Percentiles rank a stretch among this genome's conserved stretches.
phyloP scores from a whole-genome alignment of 1,140 invertebrate genomes.

The Cheumatopsyche charites region DNA sequence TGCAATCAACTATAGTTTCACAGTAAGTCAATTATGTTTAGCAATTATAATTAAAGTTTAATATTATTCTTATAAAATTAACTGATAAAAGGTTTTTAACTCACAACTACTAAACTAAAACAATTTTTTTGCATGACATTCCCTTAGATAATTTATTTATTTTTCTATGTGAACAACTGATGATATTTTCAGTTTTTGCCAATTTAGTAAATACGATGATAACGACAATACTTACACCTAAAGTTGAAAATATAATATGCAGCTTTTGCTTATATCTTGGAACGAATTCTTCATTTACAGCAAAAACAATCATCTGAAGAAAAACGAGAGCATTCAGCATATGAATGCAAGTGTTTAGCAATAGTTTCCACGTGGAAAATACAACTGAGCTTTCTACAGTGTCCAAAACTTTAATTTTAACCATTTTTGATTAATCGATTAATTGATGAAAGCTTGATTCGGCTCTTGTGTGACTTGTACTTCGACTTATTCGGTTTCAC shows the following conservation, averaged over 20 bases:
- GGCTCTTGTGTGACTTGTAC: too few species aligned
- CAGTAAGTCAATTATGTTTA: not conserved
- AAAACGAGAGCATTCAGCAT: constrained; percentile 8
- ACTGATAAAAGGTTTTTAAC: too few species aligned
- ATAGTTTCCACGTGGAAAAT: constrained; percentile 1
- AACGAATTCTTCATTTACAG: not conserved
- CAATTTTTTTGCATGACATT: too few species aligned
- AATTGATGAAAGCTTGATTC: not conserved
- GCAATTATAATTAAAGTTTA: not conserved
- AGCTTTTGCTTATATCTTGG: not conserved
- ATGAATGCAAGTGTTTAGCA: constrained; percentile 2
- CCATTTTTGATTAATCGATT: not conserved
- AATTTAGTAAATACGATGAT: too few species aligned
- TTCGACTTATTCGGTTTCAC: too few species aligned
- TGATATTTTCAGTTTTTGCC: too few species aligned
- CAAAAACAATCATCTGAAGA: not conserved
- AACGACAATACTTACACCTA: constrained; percentile 1
- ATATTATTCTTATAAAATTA: too few species aligned
- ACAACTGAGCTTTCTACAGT: not conserved
- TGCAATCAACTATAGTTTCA: too few species aligned
- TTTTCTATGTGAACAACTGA: too few species aligned
- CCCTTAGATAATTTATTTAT: too few species aligned
- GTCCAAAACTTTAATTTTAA: not conserved
- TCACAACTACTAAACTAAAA: too few species aligned
- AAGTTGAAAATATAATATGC: constrained; percentile 12